These are phyloP conservation scores for Chalcosyrphus nemorum DNA, from an alignment of 2,888 invertebrate genomes.

Conservation along the genomic window DNA sequence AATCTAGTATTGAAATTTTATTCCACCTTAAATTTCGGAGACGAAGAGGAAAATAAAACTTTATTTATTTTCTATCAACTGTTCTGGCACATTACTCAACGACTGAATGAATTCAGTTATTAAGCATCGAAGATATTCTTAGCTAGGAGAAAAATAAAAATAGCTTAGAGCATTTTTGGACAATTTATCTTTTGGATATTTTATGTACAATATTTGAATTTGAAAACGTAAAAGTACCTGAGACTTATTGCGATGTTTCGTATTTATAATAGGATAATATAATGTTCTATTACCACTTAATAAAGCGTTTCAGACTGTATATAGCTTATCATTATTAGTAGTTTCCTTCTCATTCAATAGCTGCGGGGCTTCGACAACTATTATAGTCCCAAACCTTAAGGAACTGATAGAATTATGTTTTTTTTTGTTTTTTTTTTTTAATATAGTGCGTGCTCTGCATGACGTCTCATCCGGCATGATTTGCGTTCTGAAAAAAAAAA, in stretches of 20 bases:
- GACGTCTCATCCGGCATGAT: too few species aligned
- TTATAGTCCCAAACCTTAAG: too few species aligned
- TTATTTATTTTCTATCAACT: conserved; percentile 7
- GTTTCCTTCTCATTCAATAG: background rate
- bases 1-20: conserved; percentile 12
- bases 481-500: too few species aligned
- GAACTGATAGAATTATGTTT: too few species aligned
- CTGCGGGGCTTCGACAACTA: too few species aligned
- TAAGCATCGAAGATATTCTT: conserved; percentile 11
- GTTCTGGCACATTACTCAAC: background rate
- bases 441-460: too few species aligned
- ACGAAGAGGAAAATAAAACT: background rate
- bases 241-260: background rate
- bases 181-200: conserved; percentile 19
- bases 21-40: background rate
- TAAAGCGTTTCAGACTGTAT: background rate
- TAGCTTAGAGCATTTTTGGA: conserved; percentile 25
- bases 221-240: background rate
- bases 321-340: background rate
- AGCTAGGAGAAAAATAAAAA: conserved; percentile 33
- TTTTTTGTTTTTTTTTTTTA: too few species aligned
- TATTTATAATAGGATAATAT: too few species aligned
- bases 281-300: background rate
- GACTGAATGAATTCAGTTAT: conserved; percentile 18
- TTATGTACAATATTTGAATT: conserved; percentile 7